A percentile compares a stretch with the other conserved stretches of the same genome.
These are phyloP conservation scores for Idaea biselata DNA, from an alignment of 2,888 invertebrate genomes.

Conservation along the genomic window DNA sequence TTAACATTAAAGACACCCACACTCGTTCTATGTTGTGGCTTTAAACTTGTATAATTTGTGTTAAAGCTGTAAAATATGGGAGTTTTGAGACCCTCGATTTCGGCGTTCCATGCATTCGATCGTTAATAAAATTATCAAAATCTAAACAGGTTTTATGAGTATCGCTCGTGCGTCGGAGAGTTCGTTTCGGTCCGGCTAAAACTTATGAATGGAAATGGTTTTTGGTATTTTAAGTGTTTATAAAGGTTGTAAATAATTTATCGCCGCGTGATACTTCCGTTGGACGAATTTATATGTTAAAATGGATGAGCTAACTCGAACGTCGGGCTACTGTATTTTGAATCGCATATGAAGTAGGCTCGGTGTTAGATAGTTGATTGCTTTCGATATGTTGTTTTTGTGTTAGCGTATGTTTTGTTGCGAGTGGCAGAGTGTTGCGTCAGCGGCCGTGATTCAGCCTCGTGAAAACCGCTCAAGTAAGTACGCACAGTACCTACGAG, in stretches of 20 bases:
- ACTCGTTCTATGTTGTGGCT: slow-evolving; percentile 73
- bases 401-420: slow-evolving; percentile 38
- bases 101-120: slow-evolving; percentile 70
- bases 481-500: slow-evolving; percentile 14
- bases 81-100: slow-evolving; percentile 68
- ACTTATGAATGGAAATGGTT: slow-evolving; percentile 79
- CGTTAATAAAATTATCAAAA: slow-evolving; percentile 81
- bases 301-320: slow-evolving; percentile 60
- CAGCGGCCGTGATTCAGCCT: slow-evolving; percentile 64
- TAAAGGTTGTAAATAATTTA: slow-evolving; percentile 76
- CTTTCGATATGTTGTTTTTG: slow-evolving; percentile 34
- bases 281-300: slow-evolving; percentile 67
- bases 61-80: slow-evolving; percentile 80
- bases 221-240: slow-evolving; percentile 79
- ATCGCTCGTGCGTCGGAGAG: slow-evolving; percentile 68
- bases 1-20: slow-evolving; percentile 77
- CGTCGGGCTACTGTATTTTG: slow-evolving; percentile 68
- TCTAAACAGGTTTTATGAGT: slow-evolving; percentile 77
- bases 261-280: slow-evolving; percentile 78
- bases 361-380: slow-evolving; percentile 18
- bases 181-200: slow-evolving; percentile 51
- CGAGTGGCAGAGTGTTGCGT: slow-evolving; percentile 50
- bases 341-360: slow-evolving; percentile 43
- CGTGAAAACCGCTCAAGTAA: slow-evolving; percentile 50
- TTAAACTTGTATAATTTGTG: slow-evolving; percentile 79